Evolutionary conservation across 2,888 invertebrate genomes (phyloP).

Genomic region (Hipparchia sbordonii): DNA sequence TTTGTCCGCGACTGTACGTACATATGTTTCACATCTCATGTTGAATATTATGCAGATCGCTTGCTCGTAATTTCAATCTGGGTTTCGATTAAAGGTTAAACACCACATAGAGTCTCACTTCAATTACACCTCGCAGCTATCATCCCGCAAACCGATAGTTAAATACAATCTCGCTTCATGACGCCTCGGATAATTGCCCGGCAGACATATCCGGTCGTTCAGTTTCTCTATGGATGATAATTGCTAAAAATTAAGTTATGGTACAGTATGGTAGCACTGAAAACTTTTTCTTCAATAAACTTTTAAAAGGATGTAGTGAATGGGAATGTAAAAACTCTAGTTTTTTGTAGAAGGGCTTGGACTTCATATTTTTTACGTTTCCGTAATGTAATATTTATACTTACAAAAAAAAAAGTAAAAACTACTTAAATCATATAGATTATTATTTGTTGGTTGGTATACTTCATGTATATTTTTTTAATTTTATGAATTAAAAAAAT

Average conservation of each 20-base stretch:
- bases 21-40: background rate
- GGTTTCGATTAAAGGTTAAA: conserved; percentile 8
- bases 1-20: no score
- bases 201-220: conserved; percentile 1
- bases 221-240: background rate
- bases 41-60: background rate
- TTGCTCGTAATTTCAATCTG: background rate
- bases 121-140: conserved; percentile 1
- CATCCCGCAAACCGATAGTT: conserved; percentile 1
- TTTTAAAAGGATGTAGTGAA: no score
- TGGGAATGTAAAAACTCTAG: no score
- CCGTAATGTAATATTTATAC: no score
- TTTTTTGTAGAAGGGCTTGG: no score
- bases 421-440: no score
- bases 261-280: background rate
- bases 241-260: conserved; percentile 6
- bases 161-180: conserved; percentile 17
- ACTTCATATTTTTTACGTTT: no score
- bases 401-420: no score
- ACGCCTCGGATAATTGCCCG: conserved; percentile 5
- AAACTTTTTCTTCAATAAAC: background rate
- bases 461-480: no score
- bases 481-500: no score
- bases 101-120: background rate
- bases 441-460: no score